Percentiles rank a stretch among this genome's conserved stretches.
phyloP scores from a whole-genome alignment of 2,888 invertebrate species.

The Nephrocerus scutellatus region DNA sequence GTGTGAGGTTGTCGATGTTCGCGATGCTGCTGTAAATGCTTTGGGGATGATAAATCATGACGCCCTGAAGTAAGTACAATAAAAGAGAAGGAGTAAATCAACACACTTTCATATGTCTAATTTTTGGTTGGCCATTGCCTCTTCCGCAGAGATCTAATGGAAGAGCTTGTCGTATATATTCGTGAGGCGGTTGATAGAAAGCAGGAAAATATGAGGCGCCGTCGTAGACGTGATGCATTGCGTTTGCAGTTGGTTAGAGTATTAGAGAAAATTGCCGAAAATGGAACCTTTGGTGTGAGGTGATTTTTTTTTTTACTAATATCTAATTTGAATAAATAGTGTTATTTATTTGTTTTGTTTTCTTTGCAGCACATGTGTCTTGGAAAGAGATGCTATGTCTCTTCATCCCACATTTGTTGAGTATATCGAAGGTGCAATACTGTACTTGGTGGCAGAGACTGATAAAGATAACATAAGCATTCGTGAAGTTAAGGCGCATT shows the following conservation, averaged over 20 bases:
- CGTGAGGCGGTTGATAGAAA: slow-evolving; percentile 95
- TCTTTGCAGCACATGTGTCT: slow-evolving; percentile 61
- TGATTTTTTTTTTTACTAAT: slow-evolving; percentile 30
- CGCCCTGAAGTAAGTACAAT: slow-evolving; percentile 83
- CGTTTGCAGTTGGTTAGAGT: slow-evolving; percentile 86
- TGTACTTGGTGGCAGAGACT: slow-evolving; percentile 85
- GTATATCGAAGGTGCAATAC: slow-evolving; percentile 88
- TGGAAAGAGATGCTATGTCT: slow-evolving; percentile 76
- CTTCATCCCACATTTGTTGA: slow-evolving; percentile 85
- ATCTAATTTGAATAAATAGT: too few relatives aligned
- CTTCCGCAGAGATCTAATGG: slow-evolving; percentile 78
- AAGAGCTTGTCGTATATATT: slow-evolving; percentile 84
- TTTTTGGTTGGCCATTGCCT: slow-evolving; percentile 4
- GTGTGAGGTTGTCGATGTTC: slow-evolving; percentile 88
- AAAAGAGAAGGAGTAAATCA: too few relatives aligned
- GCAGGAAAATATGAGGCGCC: slow-evolving; percentile 90
- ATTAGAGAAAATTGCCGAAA: slow-evolving; percentile 85
- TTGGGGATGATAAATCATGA: slow-evolving; percentile 92
- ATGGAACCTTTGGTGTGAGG: slow-evolving; percentile 79
- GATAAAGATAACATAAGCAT: slow-evolving; percentile 87
- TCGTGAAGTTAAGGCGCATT: slow-evolving; percentile 84
- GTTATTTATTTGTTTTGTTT: too few relatives aligned
- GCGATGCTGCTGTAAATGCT: slow-evolving; percentile 90
- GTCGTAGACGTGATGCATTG: slow-evolving; percentile 84
- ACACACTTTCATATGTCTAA: too few relatives aligned